These are phyloP conservation scores for Stramonita haemastoma DNA, from an alignment of 2,888 invertebrate genomes.

Conservation along the genomic window DNA sequence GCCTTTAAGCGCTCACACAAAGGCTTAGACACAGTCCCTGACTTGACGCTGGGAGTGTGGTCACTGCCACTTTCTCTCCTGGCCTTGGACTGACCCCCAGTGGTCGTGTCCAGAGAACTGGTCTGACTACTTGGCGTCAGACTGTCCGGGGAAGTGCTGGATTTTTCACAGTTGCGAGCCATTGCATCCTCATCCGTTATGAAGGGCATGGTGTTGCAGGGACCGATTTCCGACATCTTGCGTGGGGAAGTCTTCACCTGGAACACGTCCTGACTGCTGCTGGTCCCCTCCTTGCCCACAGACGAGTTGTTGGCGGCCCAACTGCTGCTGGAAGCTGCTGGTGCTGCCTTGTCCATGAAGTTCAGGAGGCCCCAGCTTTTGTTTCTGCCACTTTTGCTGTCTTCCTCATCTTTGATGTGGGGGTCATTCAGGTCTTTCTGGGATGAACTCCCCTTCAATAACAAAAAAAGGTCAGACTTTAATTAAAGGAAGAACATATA, in stretches of 20 bases:
- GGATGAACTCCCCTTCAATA: no score
- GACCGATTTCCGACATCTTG: slow-evolving; percentile 44
- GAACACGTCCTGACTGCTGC: slow-evolving; percentile 28
- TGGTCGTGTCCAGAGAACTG: background rate
- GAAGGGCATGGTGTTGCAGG: slow-evolving; percentile 45
- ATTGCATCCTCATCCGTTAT: background rate
- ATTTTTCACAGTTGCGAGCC: slow-evolving; percentile 9
- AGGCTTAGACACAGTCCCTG: background rate
- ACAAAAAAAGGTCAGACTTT: no score
- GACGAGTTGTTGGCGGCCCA: background rate
- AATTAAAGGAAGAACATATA: no score
- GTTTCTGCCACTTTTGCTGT: slow-evolving; percentile 12
- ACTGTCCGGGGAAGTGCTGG: background rate
- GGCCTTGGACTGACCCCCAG: background rate
- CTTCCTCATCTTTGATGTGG: no score
- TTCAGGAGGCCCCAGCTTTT: slow-evolving; percentile 38
- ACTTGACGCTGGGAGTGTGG: background rate
- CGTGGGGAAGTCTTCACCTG: slow-evolving; percentile 36
- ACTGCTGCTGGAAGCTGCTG: background rate
- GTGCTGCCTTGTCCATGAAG: slow-evolving; percentile 40
- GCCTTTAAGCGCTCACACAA: background rate
- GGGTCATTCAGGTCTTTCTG: no score
- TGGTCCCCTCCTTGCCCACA: background rate
- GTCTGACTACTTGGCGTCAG: slow-evolving; percentile 12
- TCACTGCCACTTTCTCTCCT: background rate